A percentile compares a stretch with the other conserved stretches of the same genome.
These are phyloP conservation scores for Zaprionus nigranus DNA, from an alignment of 1,140 invertebrate species.

Conservation along the genomic window DNA sequence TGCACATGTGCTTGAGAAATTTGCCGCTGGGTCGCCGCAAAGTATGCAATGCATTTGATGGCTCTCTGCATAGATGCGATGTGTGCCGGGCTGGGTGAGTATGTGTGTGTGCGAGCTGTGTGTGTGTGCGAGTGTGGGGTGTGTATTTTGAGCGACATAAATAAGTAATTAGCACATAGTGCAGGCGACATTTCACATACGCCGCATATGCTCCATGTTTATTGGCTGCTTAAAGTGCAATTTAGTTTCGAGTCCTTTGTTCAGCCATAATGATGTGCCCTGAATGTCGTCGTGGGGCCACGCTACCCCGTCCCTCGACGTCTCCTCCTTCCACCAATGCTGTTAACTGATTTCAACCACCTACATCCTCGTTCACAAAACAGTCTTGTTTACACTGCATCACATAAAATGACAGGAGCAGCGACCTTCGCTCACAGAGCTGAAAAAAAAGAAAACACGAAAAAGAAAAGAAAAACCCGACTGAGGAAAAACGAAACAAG, in stretches of 20 bases:
- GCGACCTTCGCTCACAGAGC: constrained; percentile 41
- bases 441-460: neutral
- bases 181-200: constrained; percentile 40
- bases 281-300: constrained; percentile 5
- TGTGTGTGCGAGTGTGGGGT: constrained; percentile 5
- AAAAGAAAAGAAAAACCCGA: neutral
- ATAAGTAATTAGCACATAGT: constrained; percentile 53
- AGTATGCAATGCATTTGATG: constrained; percentile 38
- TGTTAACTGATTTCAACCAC: constrained; percentile 4
- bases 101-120: neutral
- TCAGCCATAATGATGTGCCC: constrained; percentile 44
- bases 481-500: constrained; percentile 18
- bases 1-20: constrained; percentile 31
- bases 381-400: constrained; percentile 49
- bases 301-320: neutral
- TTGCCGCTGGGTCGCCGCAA: constrained; percentile 18
- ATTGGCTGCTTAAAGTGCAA: constrained; percentile 57
- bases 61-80: neutral
- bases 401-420: constrained; percentile 53
- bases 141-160: constrained; percentile 44
- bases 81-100: constrained; percentile 1
- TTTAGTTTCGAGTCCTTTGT: constrained; percentile 54
- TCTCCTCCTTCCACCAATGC: no score
- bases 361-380: constrained; percentile 25
- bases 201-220: constrained; percentile 41